phyloP scores from a whole-genome alignment of 2,113 vertebrate species.

The Mesocricetus auratus region DNA sequence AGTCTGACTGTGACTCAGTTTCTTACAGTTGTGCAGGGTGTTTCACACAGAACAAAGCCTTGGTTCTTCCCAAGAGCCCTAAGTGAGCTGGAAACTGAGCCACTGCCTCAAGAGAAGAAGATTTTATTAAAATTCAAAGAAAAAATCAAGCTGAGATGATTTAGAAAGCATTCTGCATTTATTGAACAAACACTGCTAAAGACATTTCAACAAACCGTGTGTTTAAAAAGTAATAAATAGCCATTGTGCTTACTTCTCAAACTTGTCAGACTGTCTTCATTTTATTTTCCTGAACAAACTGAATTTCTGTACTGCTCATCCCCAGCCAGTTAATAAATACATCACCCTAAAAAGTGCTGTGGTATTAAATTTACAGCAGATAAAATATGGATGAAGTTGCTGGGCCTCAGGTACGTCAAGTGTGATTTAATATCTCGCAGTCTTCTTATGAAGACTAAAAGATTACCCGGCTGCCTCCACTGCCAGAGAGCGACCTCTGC shows the following conservation, averaged over 20 bases:
- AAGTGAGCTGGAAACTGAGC: conserved; percentile 66
- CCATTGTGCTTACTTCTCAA: conserved; percentile 96
- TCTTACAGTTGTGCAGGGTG: conserved; percentile 82
- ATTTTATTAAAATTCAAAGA: conserved; percentile 87
- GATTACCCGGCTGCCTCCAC: conserved; percentile 91
- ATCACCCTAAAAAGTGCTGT: conserved; percentile 97
- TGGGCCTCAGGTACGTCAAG: conserved; percentile 95
- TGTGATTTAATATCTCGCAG: conserved; percentile 97
- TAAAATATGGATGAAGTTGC: conserved; percentile 99
- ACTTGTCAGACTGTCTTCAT: conserved; percentile 96
- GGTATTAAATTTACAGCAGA: conserved; percentile 94
- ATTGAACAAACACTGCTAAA: conserved; percentile 88
- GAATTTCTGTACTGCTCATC: conserved; percentile 91
- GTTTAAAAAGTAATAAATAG: conserved; percentile 93
- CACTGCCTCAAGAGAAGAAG: conserved; percentile 80
- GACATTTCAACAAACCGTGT: conserved; percentile 85
- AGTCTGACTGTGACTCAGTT: conserved; percentile 48
- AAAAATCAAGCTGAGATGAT: conserved; percentile 83
- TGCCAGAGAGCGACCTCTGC: conserved; percentile 91
- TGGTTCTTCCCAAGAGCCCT: conserved; percentile 82
- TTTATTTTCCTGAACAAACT: conserved; percentile 95
- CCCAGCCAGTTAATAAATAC: conserved; percentile 96
- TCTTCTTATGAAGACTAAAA: conserved; percentile 90
- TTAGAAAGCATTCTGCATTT: conserved; percentile 87
- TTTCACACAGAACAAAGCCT: conserved; percentile 86